Base-by-base conservation (phyloP, 1,140 invertebrate genomes). In the Drosophila paulistorum region DNA sequence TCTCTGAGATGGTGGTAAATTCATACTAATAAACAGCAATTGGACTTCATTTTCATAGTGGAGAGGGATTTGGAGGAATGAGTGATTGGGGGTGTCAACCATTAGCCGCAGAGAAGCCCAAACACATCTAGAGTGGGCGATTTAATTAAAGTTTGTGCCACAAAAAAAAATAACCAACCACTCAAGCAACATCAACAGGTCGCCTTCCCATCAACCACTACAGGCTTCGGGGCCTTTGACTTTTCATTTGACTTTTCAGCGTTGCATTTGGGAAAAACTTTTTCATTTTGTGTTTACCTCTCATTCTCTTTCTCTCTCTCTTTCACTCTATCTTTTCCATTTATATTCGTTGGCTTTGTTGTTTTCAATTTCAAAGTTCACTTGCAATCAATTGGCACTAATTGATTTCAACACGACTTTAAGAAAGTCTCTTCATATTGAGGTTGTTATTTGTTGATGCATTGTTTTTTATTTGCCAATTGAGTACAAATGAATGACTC, bases 311-410 rank as follows among this genome's bases (percentile, higher is more conserved):
- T 11, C 35, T 10, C 35, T 10, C 35, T 6, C 7, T 5, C 26
- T 26, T 5, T 45, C 41, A 2, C 41, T 14, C 41, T 13, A 7
- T 3, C 35, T 11, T 11, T 3, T 9, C 35, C 1, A 37, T 9
- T 13, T 13, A 3, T 6, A 14, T 7, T 14, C 7, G n/a, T 45
- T 14, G 5, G 3, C 11, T 20, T 48, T 17, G 7, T 48, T 7
- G 9, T 48, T 51, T 10, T 51, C 17, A 20, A 51, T 51, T 23
- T 51, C 37, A 64, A 75, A 82, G 54, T 65, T 48, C 65, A 65
- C 71, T 58, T 79, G 65, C 54, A 79, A 61, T 71, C 77, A 89
- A 89, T 89, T 89, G 73, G 54, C 57, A 57, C 84, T 89, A 89
- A 89, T 89, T 89, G 84, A 68, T 84, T 84, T 89, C 76, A 62